Evolutionary conservation across 2,888 invertebrate genomes (phyloP), one percentile per base, ranked within the genome.

Genomic region (Xylota segnis): DNA sequence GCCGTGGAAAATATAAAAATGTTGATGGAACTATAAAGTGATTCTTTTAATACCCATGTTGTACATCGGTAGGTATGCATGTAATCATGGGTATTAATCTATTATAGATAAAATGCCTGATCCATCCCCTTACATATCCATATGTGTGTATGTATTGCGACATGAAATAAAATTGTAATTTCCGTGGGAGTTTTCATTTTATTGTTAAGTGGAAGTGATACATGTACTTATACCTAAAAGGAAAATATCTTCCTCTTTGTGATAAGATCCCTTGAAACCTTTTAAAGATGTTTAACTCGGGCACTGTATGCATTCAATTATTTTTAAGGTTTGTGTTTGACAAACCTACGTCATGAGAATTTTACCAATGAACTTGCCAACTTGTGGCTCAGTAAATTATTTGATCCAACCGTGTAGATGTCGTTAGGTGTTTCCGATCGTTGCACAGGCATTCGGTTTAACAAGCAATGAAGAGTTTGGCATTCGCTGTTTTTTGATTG

Each of bases 191-290:
- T 50, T 50, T 50, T n/a, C 6, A 18, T 16, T 58, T 58, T 18
- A 37, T 32, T 58, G 37, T 27, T 61, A 61, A 61, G 43, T 61
- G 61, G 43, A 61, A 61, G 0, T 43, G 27, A 43, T 43, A n/a
- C n/a, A n/a, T n/a, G n/a, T n/a, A n/a, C n/a, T n/a, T n/a, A n/a
- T 27, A 43, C 27, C 5, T 23, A 16, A 9, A 5, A 14, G 34
- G 5, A n/a, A 18, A 5, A 27, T 12, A 43, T 34, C 34, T 9
- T 10, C 37, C 16, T 43, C 14, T 9, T 0, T 29, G 7, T 59
- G 59, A 59, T 43, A 9, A 43, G 16, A 43, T 5, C 14, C 61
- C 61, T 61, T 61, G 43, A 45, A 14, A 27, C 23, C 18, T 16
- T n/a, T 34, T 12, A 4, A 23, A 23, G 3, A 23, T 23, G 2